These are phyloP conservation scores for Nemurella pictetii DNA, from an alignment of 2,888 invertebrate genomes.

Conservation along the genomic window DNA sequence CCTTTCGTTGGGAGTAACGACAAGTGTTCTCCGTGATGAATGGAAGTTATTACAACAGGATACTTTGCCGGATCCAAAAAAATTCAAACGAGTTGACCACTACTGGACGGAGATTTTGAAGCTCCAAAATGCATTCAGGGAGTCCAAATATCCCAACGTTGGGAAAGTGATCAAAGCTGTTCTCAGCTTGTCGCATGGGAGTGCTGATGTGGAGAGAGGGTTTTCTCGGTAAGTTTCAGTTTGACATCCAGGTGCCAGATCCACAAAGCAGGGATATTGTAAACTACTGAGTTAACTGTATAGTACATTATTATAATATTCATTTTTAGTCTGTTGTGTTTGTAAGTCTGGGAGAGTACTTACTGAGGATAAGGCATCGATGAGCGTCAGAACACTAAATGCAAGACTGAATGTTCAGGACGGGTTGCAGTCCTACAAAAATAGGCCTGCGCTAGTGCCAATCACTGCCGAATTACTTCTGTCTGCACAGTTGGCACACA, in stretches of 20 bases:
- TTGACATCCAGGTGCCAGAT: not conserved
- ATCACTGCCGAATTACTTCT: constrained; percentile 31
- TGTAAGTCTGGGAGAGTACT: constrained; percentile 35
- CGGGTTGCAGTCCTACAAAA: constrained; percentile 29
- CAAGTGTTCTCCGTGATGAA: not conserved
- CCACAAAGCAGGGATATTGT: not conserved
- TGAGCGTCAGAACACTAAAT: constrained; percentile 40
- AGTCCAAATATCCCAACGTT: constrained; percentile 35
- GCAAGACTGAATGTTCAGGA: constrained; percentile 32
- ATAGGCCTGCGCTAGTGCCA: constrained; percentile 31
- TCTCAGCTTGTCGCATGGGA: constrained; percentile 40
- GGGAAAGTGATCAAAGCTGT: constrained; percentile 39
- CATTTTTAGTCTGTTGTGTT: not conserved
- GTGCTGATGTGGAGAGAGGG: constrained; percentile 41
- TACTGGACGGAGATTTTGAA: not conserved
- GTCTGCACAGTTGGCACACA: constrained; percentile 28
- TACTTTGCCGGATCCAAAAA: not conserved
- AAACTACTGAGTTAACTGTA: too few relatives aligned
- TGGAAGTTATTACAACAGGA: not conserved
- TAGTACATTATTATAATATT: not conserved
- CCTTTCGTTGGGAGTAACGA: not conserved
- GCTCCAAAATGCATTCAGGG: not conserved
- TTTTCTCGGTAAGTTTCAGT: constrained; percentile 29
- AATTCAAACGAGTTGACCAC: not conserved
- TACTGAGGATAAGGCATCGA: constrained; percentile 40